Conservation (phyloP, 2,113 vertebrate genomes). For the Epinephelus cyanopodus region DNA sequence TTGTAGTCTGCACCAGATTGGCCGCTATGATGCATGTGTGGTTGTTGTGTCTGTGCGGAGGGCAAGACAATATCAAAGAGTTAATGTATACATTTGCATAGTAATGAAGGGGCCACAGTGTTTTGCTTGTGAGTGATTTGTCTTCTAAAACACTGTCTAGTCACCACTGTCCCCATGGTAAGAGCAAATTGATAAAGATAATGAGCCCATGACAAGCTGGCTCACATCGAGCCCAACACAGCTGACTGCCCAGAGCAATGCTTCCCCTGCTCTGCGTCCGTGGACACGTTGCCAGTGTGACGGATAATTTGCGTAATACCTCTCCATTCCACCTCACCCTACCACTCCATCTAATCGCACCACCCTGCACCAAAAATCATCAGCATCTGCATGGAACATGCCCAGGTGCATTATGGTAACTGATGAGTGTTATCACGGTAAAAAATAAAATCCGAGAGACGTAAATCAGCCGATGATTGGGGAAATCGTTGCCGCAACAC, state of each 20-base stretch:
- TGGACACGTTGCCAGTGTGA: slow-evolving; percentile 53
- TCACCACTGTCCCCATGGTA: slow-evolving; percentile 42
- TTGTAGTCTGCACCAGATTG: slow-evolving; percentile 9
- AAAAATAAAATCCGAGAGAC: slow-evolving; percentile 74
- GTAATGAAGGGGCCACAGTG: slow-evolving; percentile 23
- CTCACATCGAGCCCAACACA: slow-evolving; percentile 55
- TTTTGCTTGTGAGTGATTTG: slow-evolving; percentile 44
- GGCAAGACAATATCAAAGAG: slow-evolving; percentile 9
- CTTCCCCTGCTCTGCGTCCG: slow-evolving; percentile 50
- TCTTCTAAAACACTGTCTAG: slow-evolving; percentile 45
- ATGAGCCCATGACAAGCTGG: slow-evolving; percentile 60
- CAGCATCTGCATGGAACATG: slow-evolving; percentile 64
- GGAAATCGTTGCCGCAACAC: slow-evolving; percentile 69
- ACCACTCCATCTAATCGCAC: slow-evolving; percentile 49
- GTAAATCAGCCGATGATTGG: slow-evolving; percentile 78
- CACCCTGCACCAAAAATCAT: slow-evolving; percentile 44
- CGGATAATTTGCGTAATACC: slow-evolving; percentile 66
- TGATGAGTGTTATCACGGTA: slow-evolving; percentile 76
- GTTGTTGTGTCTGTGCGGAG: slow-evolving; percentile 23
- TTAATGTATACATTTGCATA: slow-evolving; percentile 44
- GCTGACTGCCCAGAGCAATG: slow-evolving; percentile 61
- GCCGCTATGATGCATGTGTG: slow-evolving; percentile 5
- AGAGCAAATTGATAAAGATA: slow-evolving; percentile 71
- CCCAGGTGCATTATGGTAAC: slow-evolving; percentile 80
- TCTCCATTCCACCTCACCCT: slow-evolving; percentile 51